Evolutionary conservation across 37 sponge, comb jelly and placozoan species (phyloP).

Genomic region (Beroe forskalii): DNA sequence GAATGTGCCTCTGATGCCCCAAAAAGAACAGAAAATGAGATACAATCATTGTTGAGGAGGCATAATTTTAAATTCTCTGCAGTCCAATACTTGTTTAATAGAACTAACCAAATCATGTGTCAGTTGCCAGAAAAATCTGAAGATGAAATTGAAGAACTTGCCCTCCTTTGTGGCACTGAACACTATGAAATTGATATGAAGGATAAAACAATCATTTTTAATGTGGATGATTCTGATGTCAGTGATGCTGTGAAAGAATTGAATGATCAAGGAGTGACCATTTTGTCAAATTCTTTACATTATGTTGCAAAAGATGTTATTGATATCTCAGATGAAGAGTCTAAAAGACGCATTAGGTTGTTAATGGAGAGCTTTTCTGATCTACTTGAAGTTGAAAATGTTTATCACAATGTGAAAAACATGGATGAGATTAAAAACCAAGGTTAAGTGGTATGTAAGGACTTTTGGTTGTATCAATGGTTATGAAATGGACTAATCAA

Average conservation of each 20-base stretch:
- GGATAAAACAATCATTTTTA: neutral
- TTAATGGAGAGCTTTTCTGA: neutral
- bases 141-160: conserved; percentile 53
- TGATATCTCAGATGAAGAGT: neutral
- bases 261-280: neutral
- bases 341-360: neutral
- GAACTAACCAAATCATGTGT: neutral
- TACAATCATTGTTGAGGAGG: neutral
- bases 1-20: neutral
- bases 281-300: neutral
- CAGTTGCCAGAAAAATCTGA: conserved; percentile 13
- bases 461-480: too few relatives aligned
- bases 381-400: neutral
- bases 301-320: neutral
- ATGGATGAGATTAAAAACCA: conserved; percentile 54
- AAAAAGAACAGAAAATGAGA: conserved; percentile 47
- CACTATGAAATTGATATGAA: neutral
- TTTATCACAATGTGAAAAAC: conserved; percentile 28
- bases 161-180: conserved; percentile 59
- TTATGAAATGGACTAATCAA: too few relatives aligned
- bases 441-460: too few relatives aligned
- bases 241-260: neutral
- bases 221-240: neutral
- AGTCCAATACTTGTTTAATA: neutral
- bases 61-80: conserved; percentile 13